Evolutionary conservation across 2,888 invertebrate genomes (phyloP), one percentile per base, ranked within the genome.

Genomic region (Acanthococcus lagerstroemiae): DNA sequence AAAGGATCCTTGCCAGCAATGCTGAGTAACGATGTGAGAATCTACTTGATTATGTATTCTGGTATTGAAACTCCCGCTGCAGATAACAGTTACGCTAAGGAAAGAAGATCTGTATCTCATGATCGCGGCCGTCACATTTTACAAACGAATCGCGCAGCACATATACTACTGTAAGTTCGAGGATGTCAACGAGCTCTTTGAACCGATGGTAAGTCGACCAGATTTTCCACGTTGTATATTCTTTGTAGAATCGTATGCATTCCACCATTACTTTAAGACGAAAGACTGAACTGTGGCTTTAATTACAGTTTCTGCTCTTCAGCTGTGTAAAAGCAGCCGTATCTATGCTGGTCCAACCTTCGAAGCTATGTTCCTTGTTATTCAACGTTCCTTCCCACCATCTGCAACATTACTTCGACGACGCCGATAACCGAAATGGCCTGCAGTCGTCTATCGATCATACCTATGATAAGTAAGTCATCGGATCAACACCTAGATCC

Each of bases 301-400:
- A 22, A 3, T 37, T 52, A 15, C 37, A 63, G 63, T 63, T 63
- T 44, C 22, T 63, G 15, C 25, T 63, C 27, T 63, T 63, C 50
- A 52, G 37, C 24, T 52, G 37, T 24, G 30, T 63, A 12, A 63
- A 52, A 15, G 22, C 52, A 17, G 54, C 54, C 3, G 44, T 52
- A 9, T 63, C 63, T 19, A 21, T 24, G 3, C 17, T 63, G 37
- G 21, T 63, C 21, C 63, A 63, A 37, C 63, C 63, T 1, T 63
- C 63, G 19, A 63, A 63, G 44, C 27, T 63, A 24, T 63, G 63
- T 21, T 63, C 63, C 15, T 52, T 63, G 24, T 6, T 63, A 21
- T 37, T 54, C 22, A 63, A 63, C 22, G 63, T 63, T n/a, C 54
- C 63, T n/a, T 37, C 24, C 7, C 63, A 63, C 17, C 63, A 52